Evolutionary conservation across 1,140 invertebrate genomes (phyloP), one percentile per base, ranked within the genome.

Genomic region (Drosophila takahashii): DNA sequence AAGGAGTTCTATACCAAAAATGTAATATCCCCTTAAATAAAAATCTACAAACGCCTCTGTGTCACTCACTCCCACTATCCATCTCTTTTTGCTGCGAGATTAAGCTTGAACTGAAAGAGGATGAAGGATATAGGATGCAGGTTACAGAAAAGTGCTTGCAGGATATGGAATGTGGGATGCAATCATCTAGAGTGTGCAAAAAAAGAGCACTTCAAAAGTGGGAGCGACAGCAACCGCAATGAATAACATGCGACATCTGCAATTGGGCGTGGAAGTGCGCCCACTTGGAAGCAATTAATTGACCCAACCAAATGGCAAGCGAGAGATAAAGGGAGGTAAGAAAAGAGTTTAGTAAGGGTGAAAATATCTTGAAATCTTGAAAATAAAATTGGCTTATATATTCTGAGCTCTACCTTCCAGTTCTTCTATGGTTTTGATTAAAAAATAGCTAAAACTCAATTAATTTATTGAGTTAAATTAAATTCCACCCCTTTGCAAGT

Each of bases 111-210:
- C 29, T 50, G 15, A 50, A 51, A 26, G 34, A 37, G 29, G 32
- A 36, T 26, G 29, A 15, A 37, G 62, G 32, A 48, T 13, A 36
- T 1, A 29, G 64, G 59, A 56, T 54, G 18, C 34, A 45, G 48
- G 18, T 15, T 22, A 18, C 10, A 11, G 34, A 11, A 32, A 34
- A 48, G 26, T n/a, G 37, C 26, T 39, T 22, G 6, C 18, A 45
- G 54, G 42, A 13, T 11, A 44, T 34, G 27, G 37, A 15, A 47
- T 69, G 66, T 69, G 66, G 26, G 9, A 54, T 73, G 79, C 84
- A 87, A 87, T 87, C 84, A 89, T 57, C 67, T 77, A 89, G 72
- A 89, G 84, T 89, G 83, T 57, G 51, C 57, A 32, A 42, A 48
- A 47, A 64, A 56, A 29, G 50, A 41, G 26, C 62, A 61, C 27